Evolutionary conservation across 2,888 invertebrate species (phyloP), one percentile per base, ranked within the genome.

Genomic region (Drosophila conformis): DNA sequence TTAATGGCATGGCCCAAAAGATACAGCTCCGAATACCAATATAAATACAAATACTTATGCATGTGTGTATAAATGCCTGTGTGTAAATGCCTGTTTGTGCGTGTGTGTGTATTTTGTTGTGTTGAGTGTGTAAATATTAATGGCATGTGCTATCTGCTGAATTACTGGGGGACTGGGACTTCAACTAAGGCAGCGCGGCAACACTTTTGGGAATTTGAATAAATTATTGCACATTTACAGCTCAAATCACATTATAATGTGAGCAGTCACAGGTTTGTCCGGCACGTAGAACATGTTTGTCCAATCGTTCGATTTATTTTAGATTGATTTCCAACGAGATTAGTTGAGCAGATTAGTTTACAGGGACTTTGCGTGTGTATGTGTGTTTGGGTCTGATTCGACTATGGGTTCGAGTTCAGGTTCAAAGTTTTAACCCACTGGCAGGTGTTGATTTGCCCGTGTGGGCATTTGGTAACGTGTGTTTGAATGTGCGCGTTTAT

Each of bases 161-260:
- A 59, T 31, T 35, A 33, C 27, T 21, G 48, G 3, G 58, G 25
- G 36, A 40, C 10, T 3, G 33, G 56, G 21, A 48, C 27, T 25
- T 38, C 48, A 38, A 46, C 60, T 59, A 36, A 40, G 61, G 29
- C 62, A 25, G 38, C 61, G 64, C 73, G 69, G 69, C 70, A 76
- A 74, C 82, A 71, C 85, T 70, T 89, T 85, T 77, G 89, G 85
- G 85, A 80, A 85, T 85, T 89, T 85, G 83, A 89, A 85, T 85
- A 85, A 85, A 89, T 89, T 85, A 89, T 85, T 85, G 85, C 89
- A 89, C 89, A 85, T 85, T 89, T 85, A 89, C 85, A 85, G 88
- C 78, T 80, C 63, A 80, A 82, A 89, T 82, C 89, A 89, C 87
- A 85, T 89, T 85, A 80, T 84, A 89, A 85, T 87, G 80, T 80